phyloP scores from a whole-genome alignment of 2,888 invertebrate genomes.

The Morinoia aosen region DNA sequence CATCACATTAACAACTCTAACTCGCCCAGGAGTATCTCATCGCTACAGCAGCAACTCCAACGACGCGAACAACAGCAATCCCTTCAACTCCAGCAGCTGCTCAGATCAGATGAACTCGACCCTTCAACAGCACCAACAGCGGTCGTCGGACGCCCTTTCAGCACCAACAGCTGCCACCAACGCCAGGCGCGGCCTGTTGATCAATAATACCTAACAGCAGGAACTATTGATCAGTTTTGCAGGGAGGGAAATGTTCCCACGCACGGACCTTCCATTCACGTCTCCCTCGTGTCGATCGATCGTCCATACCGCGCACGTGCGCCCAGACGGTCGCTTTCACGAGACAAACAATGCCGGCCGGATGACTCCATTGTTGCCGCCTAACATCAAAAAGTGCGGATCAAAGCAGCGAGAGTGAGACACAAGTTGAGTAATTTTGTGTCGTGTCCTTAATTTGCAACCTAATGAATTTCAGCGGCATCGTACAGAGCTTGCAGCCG shows the following conservation, averaged over 20 bases:
- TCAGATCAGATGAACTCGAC: not conserved
- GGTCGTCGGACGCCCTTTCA: not conserved
- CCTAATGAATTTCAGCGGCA: not conserved
- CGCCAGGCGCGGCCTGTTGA: not conserved
- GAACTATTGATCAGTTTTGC: not conserved
- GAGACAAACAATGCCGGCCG: not conserved
- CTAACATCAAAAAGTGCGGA: not conserved
- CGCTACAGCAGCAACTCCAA: not conserved
- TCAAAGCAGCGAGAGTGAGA: not conserved
- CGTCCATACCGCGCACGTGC: not conserved
- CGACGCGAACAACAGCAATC: not conserved
- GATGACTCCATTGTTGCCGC: not conserved
- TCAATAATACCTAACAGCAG: not conserved
- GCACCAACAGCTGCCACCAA: not conserved
- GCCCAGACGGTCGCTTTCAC: not conserved
- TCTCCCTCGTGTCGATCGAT: not conserved
- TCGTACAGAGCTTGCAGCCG: not conserved
- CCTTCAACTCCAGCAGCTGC: not conserved
- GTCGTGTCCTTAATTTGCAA: not conserved
- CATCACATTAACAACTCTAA: too few species aligned
- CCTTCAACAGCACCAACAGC: not conserved
- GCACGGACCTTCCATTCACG: not conserved
- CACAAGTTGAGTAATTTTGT: not conserved
- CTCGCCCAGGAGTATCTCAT: too few species aligned
- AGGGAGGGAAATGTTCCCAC: not conserved